Evolutionary conservation across 92 coral and sea anemone genomes (phyloP), one percentile per base, ranked within the genome.

Genomic region (Phymanthus crucifer): DNA sequence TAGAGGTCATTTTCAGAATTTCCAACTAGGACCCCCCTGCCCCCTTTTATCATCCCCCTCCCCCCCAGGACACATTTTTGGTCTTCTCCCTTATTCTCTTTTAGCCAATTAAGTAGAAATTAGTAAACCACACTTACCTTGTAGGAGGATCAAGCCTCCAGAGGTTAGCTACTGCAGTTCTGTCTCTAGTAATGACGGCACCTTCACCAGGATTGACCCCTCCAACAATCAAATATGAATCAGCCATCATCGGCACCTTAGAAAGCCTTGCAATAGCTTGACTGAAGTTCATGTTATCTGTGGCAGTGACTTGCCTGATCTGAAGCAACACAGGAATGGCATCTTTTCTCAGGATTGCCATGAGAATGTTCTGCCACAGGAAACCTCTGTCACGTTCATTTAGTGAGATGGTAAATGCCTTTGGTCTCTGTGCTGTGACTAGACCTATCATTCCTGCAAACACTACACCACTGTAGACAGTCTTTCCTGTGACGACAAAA

Each of bases 401-500:
- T 54, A 93, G 74, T 37, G 92, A 71, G 58, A 94, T 84, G 10
- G 97, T 94, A n/a, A 89, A 52, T 32, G 85, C 89, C 27, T 83
- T 78, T 5, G 97, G 94, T 47, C 76, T 80, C 73, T 94, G 98
- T 24, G 94, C 98, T 46, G 98, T 94, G 58, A 88, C 61, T 34
- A 94, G 81, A 23, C 98, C 98, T 43, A 94, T 83, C 74, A 86
- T 83, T 27, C 98, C 96, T 48, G 91, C 94, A 87, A 89, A 91
- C 26, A 90, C 87, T 26, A 87, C 90, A 23, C 97, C 98, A 78
- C 94, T 89, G 87, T 94, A 94, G 1, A 85, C 86, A n/a, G 87
- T 77, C 40, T 89, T 70, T 40, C 98, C 98, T 94, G 68, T 16
- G 45, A 81, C 71, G 56, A 68, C 18, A 38, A 47, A 27, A 13